A percentile compares a stretch with the other conserved stretches of the same genome.
Conservation (phyloP, 53 echinoderm and acorn worm species). For the Actinopyga echinites region DNA sequence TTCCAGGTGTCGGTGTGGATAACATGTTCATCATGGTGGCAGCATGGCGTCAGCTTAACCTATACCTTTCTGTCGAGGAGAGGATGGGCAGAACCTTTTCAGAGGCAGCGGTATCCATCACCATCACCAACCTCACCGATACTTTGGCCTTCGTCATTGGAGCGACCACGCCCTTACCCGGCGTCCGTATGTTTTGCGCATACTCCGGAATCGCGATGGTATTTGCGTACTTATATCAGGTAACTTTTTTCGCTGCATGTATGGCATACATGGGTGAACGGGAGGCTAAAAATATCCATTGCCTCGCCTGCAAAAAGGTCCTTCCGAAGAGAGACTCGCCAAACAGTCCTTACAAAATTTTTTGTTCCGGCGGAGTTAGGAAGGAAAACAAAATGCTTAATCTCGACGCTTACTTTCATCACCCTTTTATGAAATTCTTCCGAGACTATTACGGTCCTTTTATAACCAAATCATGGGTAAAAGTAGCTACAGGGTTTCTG, state of each 20-base stretch:
- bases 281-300: slow-evolving; percentile 66
- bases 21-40: slow-evolving; percentile 99
- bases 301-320: slow-evolving; percentile 60
- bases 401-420: slow-evolving; percentile 61
- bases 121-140: slow-evolving; percentile 94
- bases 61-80: slow-evolving; percentile 75
- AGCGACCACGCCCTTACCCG: slow-evolving; percentile 81
- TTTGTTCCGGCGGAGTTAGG: slow-evolving; percentile 73
- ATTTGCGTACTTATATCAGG: slow-evolving; percentile 72
- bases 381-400: slow-evolving; percentile 32
- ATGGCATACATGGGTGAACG: slow-evolving; percentile 71
- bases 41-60: slow-evolving; percentile 87
- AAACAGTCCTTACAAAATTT: slow-evolving; percentile 53
- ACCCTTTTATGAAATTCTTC: slow-evolving; percentile 94
- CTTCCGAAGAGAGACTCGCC: slow-evolving; percentile 59
- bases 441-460: slow-evolving; percentile 90
- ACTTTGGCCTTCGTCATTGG: slow-evolving; percentile 92
- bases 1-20: slow-evolving; percentile 95
- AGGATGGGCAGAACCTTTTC: slow-evolving; percentile 89
- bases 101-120: slow-evolving; percentile 95
- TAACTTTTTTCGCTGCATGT: slow-evolving; percentile 75
- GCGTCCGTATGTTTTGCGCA: slow-evolving; percentile 82
- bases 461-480: slow-evolving; percentile 70
- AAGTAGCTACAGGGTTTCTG: slow-evolving; percentile 43
- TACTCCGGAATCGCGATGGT: slow-evolving; percentile 68